Evolutionary conservation across 2,113 vertebrate genomes (phyloP).

Genomic region (Charina bottae): DNA sequence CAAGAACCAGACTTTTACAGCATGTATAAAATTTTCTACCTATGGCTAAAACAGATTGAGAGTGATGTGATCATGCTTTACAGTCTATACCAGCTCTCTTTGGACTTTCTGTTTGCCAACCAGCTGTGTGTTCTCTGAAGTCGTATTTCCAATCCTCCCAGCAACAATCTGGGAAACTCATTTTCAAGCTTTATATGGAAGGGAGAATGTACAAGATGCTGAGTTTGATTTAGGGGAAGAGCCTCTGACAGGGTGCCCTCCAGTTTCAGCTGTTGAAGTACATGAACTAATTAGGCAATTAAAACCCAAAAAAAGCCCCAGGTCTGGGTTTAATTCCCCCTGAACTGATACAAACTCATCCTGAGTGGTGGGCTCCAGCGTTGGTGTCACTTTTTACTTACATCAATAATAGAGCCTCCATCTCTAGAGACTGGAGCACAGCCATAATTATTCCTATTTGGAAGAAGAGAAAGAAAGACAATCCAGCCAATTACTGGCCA

Average conservation of each 20-base stretch:
- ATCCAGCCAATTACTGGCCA: background rate
- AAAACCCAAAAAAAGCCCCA: background rate
- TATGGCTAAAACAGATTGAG: background rate
- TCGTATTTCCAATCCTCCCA: slow-evolving; percentile 21
- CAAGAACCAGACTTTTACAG: background rate
- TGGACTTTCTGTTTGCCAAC: slow-evolving; percentile 29
- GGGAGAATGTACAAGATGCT: background rate
- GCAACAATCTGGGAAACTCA: background rate
- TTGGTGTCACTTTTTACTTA: background rate
- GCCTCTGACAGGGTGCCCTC: background rate
- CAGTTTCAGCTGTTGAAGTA: background rate
- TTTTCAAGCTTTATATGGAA: background rate
- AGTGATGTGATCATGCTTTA: background rate
- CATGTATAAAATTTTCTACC: background rate
- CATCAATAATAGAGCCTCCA: background rate
- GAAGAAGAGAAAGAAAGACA: background rate
- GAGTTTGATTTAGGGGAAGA: background rate
- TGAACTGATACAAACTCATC: background rate
- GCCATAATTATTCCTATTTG: background rate
- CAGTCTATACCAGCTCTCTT: background rate
- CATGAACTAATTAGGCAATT: background rate
- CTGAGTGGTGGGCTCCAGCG: background rate
- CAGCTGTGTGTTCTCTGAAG: slow-evolving; percentile 20
- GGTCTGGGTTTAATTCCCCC: background rate
- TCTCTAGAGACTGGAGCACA: background rate